These are phyloP conservation scores for Apis mellifera DNA, from an alignment of 1,140 invertebrate genomes.

Conservation along the genomic window DNA sequence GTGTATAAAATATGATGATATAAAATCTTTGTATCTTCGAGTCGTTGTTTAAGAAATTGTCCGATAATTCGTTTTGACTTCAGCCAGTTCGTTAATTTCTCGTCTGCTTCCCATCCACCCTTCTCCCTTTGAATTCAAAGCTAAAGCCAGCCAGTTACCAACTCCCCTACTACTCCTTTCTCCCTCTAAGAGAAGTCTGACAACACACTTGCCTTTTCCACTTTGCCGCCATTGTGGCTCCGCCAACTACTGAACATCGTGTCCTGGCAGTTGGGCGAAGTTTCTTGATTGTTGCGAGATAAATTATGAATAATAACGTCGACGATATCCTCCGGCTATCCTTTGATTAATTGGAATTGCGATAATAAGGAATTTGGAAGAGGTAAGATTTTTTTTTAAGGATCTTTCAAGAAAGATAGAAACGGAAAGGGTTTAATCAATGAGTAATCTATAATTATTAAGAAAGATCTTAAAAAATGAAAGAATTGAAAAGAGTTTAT, in stretches of 20 bases:
- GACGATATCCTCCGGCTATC: not conserved
- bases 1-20: too few relatives aligned
- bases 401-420: too few relatives aligned
- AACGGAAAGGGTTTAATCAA: too few relatives aligned
- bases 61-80: slow-evolving; percentile 42
- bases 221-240: not conserved
- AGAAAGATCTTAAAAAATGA: too few relatives aligned
- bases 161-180: not conserved
- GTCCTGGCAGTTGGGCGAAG: not conserved
- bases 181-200: slow-evolving; percentile 31
- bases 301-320: not conserved
- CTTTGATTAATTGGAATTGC: too few relatives aligned
- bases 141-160: not conserved
- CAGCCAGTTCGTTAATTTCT: slow-evolving; percentile 8
- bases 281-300: not conserved
- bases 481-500: too few relatives aligned
- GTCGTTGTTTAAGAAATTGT: not conserved
- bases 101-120: not conserved
- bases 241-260: not conserved
- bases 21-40: too few relatives aligned
- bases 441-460: too few relatives aligned
- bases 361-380: too few relatives aligned
- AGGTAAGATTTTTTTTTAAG: too few relatives aligned
- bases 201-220: slow-evolving; percentile 19
- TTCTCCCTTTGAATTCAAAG: slow-evolving; percentile 17